phyloP scores from a whole-genome alignment of 2,888 invertebrate species.

The Rhingia campestris region DNA sequence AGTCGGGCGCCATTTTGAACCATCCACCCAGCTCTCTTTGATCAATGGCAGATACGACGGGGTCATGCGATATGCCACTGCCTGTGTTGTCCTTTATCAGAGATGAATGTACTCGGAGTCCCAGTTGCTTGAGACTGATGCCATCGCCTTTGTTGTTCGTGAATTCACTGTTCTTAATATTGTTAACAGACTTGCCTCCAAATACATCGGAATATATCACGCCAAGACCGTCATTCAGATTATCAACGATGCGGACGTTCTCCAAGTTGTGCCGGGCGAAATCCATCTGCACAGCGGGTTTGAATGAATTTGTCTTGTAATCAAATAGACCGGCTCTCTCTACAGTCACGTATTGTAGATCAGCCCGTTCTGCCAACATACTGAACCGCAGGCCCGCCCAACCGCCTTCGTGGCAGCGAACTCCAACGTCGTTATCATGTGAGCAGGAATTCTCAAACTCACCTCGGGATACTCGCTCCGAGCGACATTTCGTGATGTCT shows the following conservation, averaged over 20 bases:
- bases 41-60: slow-evolving; percentile 90
- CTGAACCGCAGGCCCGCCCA: slow-evolving; percentile 98
- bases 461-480: slow-evolving; percentile 86
- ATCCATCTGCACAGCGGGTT: slow-evolving; percentile 94
- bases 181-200: slow-evolving; percentile 91
- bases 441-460: slow-evolving; percentile 95
- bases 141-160: slow-evolving; percentile 93
- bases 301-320: slow-evolving; percentile 93
- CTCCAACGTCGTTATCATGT: slow-evolving; percentile 93
- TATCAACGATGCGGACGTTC: slow-evolving; percentile 91
- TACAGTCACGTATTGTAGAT: slow-evolving; percentile 93
- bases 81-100: slow-evolving; percentile 91
- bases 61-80: slow-evolving; percentile 96
- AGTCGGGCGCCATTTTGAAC: slow-evolving; percentile 89
- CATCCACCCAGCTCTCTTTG: slow-evolving; percentile 97
- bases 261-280: slow-evolving; percentile 92
- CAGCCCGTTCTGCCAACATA: slow-evolving; percentile 92
- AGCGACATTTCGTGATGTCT: slow-evolving; percentile 93
- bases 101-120: slow-evolving; percentile 90
- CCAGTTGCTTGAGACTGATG: slow-evolving; percentile 93
- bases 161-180: slow-evolving; percentile 92
- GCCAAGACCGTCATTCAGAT: slow-evolving; percentile 96
- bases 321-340: slow-evolving; percentile 97
- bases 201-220: slow-evolving; percentile 97
- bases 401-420: slow-evolving; percentile 93